Conservation (phyloP, 2,113 vertebrate genomes). For the Gallinago jamesoni region DNA sequence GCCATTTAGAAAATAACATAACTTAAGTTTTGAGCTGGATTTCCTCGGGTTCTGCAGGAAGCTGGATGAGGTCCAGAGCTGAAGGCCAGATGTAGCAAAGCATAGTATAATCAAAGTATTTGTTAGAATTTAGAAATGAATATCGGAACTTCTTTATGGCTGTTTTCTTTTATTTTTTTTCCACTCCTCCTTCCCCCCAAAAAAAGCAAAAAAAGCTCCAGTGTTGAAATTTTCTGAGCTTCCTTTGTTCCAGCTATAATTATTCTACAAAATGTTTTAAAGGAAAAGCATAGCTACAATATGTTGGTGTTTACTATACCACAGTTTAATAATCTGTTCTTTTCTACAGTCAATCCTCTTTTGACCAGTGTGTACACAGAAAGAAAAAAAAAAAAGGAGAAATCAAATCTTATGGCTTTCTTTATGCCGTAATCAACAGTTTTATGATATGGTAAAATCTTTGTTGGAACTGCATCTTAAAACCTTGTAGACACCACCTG, state of each 20-base stretch:
- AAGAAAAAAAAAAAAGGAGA: neutral
- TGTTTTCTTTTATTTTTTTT: neutral
- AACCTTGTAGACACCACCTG: neutral
- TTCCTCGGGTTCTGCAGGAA: slow-evolving; percentile 13
- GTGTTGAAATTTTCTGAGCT: neutral
- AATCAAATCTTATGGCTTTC: neutral
- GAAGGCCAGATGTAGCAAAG: neutral
- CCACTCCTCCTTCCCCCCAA: too few species aligned
- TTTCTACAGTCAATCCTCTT: neutral
- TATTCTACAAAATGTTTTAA: neutral
- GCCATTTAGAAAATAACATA: neutral
- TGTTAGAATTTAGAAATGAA: neutral
- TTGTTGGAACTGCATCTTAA: neutral
- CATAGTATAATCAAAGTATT: neutral
- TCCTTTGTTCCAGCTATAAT: neutral
- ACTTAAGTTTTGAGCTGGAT: neutral
- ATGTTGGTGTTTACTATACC: neutral
- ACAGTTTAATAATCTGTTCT: neutral
- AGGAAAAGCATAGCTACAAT: neutral
- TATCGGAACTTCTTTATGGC: neutral
- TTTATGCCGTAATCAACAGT: neutral
- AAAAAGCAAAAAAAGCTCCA: neutral
- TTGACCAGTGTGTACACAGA: neutral
- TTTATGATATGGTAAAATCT: neutral
- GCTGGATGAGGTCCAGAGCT: neutral